A percentile compares a stretch with the other conserved stretches of the same genome.
phyloP scores from a whole-genome alignment of 2,888 invertebrate genomes.

The Caenorhabditis auriculariae region DNA sequence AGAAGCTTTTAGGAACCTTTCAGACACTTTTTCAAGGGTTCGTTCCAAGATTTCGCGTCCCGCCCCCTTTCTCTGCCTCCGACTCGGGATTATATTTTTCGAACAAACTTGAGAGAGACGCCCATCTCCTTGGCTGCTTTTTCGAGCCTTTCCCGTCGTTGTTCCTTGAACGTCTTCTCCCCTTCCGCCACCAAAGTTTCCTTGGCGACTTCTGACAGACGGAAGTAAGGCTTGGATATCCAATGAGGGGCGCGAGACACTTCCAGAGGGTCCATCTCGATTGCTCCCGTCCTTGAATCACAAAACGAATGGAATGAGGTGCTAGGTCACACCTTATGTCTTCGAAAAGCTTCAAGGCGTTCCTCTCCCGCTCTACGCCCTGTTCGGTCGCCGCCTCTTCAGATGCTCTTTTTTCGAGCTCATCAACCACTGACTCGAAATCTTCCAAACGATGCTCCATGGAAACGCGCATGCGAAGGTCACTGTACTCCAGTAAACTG shows the following conservation, averaged over 20 bases:
- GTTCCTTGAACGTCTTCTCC: slow-evolving; percentile 32
- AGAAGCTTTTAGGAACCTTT: too few species aligned
- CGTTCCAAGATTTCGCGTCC: not conserved
- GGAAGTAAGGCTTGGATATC: slow-evolving; percentile 59
- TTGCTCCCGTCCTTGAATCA: slow-evolving; percentile 10
- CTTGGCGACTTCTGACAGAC: slow-evolving; percentile 45
- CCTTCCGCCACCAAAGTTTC: slow-evolving; percentile 28
- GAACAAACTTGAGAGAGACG: slow-evolving; percentile 33
- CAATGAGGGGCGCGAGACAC: slow-evolving; percentile 53
- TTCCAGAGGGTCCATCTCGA: slow-evolving; percentile 30
- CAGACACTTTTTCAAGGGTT: too few species aligned
- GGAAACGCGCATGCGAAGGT: slow-evolving; percentile 51
- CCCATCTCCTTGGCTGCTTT: slow-evolving; percentile 30
- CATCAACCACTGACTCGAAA: slow-evolving; percentile 46
- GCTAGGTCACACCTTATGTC: slow-evolving; percentile 21
- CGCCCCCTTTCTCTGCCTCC: slow-evolving; percentile 2
- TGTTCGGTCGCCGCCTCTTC: slow-evolving; percentile 21
- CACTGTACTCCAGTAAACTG: slow-evolving; percentile 52
- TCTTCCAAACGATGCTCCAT: slow-evolving; percentile 39
- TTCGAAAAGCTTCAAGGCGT: slow-evolving; percentile 25
- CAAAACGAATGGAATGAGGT: slow-evolving; percentile 1
- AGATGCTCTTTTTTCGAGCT: slow-evolving; percentile 33
- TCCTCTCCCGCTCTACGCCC: slow-evolving; percentile 6
- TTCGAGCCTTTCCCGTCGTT: slow-evolving; percentile 30
- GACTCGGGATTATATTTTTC: too few species aligned